phyloP scores from a whole-genome alignment of 2,888 invertebrate species.

The Proisotoma minuta region DNA sequence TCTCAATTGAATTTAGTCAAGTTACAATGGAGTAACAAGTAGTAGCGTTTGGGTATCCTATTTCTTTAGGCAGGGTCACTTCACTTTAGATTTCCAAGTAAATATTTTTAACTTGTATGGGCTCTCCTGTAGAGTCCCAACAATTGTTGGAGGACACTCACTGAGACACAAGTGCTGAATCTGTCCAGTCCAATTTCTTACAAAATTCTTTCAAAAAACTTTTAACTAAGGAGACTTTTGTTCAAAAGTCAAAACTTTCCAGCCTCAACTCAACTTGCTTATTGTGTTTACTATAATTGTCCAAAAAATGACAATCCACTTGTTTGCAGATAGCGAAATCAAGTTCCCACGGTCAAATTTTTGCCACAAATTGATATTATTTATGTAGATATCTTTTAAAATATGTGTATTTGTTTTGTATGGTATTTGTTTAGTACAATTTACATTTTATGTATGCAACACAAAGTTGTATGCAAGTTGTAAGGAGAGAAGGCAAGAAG shows the following conservation, averaged over 20 bases:
- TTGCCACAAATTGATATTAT: no score
- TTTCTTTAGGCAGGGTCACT: not conserved
- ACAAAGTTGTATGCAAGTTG: slow-evolving; percentile 13
- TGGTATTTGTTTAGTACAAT: not conserved
- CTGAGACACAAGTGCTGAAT: slow-evolving; percentile 16
- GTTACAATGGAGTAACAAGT: not conserved
- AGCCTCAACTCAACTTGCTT: not conserved
- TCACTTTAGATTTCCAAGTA: not conserved
- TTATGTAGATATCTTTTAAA: no score
- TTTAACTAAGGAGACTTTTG: not conserved
- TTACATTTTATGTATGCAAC: slow-evolving; percentile 13
- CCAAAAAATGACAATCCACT: not conserved
- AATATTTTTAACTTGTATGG: not conserved
- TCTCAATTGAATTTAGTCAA: not conserved
- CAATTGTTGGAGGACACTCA: slow-evolving; percentile 22
- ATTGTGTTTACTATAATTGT: not conserved
- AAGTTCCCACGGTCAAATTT: no score
- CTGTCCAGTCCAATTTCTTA: slow-evolving; percentile 11
- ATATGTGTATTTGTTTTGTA: not conserved
- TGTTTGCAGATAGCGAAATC: slow-evolving; percentile 2
- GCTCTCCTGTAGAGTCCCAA: slow-evolving; percentile 3
- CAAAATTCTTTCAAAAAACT: slow-evolving; percentile 21
- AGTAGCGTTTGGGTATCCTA: not conserved
- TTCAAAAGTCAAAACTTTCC: not conserved
- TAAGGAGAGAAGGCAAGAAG: slow-evolving; percentile 7